phyloP scores from a whole-genome alignment of 23 tunicate species.

The Ciona savignyi region DNA sequence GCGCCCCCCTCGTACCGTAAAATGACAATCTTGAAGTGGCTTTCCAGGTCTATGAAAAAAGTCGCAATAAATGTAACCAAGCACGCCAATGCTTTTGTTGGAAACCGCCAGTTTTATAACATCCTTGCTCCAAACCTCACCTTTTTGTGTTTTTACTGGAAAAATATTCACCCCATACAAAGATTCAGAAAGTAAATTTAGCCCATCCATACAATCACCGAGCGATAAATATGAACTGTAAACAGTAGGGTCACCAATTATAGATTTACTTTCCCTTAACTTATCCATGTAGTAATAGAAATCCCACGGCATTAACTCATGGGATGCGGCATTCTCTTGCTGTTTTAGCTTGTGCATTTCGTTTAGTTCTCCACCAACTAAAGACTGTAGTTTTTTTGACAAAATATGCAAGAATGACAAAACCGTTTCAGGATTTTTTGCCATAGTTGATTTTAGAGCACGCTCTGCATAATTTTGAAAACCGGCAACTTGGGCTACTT shows the following conservation, averaged over 20 bases:
- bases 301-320: conserved; percentile 67
- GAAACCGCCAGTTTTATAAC: conserved; percentile 70
- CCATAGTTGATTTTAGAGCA: conserved; percentile 73
- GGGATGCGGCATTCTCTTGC: background rate
- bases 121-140: conserved; percentile 84
- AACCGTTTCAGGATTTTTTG: conserved; percentile 70
- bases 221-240: conserved; percentile 69
- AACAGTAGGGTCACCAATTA: conserved; percentile 26
- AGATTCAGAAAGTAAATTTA: conserved; percentile 58
- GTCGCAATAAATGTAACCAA: conserved; percentile 88
- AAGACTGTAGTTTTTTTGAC: conserved; percentile 43
- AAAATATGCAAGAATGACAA: conserved; percentile 40
- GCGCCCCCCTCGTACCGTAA: conserved; percentile 79
- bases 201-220: conserved; percentile 91
- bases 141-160: conserved; percentile 36
- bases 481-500: conserved; percentile 80
- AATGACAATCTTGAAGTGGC: conserved; percentile 95
- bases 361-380: conserved; percentile 38
- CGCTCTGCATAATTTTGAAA: conserved; percentile 67
- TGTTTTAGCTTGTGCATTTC: conserved; percentile 39
- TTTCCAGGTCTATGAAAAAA: conserved; percentile 74
- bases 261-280: conserved; percentile 44
- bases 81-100: conserved; percentile 20
- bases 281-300: conserved; percentile 37
- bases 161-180: conserved; percentile 54